phyloP scores from a whole-genome alignment of 2,888 invertebrate species.

The Limnephilus marmoratus region DNA sequence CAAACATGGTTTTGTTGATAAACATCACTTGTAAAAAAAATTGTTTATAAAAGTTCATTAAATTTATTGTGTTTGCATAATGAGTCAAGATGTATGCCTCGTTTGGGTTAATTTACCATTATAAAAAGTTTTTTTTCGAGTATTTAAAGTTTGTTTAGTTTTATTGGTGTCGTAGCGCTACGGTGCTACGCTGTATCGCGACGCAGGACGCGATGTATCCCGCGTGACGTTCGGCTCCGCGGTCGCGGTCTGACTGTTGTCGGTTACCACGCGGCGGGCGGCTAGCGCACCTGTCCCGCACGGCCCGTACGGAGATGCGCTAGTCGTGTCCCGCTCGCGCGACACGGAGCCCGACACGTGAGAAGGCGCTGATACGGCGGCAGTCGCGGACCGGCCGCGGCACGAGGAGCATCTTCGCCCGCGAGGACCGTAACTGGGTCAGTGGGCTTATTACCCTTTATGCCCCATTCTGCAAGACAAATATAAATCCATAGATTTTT shows the following conservation, averaged over 20 bases:
- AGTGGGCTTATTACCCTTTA: neutral
- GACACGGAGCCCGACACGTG: slow-evolving; percentile 38
- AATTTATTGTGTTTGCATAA: neutral
- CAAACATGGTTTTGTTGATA: neutral
- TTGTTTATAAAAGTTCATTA: neutral
- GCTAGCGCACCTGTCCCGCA: slow-evolving; percentile 57
- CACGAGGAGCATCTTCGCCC: slow-evolving; percentile 37
- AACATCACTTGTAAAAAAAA: neutral
- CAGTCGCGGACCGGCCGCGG: slow-evolving; percentile 49
- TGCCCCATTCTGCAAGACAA: neutral
- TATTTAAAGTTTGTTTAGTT: neutral
- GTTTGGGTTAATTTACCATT: neutral
- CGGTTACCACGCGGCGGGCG: slow-evolving; percentile 44
- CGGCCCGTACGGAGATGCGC: slow-evolving; percentile 56
- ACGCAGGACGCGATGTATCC: slow-evolving; percentile 45
- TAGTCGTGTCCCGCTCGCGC: slow-evolving; percentile 56
- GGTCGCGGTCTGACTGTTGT: slow-evolving; percentile 60
- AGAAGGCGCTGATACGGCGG: slow-evolving; percentile 45
- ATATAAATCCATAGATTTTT: neutral
- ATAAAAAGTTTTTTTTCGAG: neutral
- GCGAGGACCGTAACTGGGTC: slow-evolving; percentile 10
- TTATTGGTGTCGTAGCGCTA: slow-evolving; percentile 7
- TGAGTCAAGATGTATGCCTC: neutral
- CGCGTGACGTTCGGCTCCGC: slow-evolving; percentile 55
- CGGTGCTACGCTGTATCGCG: slow-evolving; percentile 41